These are phyloP conservation scores for Triplophysa yarkandensis DNA, from an alignment of 2,797 vertebrate species.

Conservation along the genomic window DNA sequence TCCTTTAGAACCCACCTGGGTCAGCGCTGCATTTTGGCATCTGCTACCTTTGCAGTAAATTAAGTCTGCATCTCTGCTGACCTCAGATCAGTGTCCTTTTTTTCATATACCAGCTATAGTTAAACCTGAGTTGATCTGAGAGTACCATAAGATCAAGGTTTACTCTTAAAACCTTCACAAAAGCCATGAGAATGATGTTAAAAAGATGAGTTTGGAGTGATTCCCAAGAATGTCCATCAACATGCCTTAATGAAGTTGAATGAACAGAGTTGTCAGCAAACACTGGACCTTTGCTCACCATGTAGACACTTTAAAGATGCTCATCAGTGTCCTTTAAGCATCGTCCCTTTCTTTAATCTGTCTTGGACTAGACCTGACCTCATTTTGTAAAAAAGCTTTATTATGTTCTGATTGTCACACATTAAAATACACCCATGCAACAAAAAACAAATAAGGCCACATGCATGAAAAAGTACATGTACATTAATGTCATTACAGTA, in stretches of 20 bases:
- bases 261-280: constrained; percentile 55
- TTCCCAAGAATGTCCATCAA: constrained; percentile 65
- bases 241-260: constrained; percentile 65
- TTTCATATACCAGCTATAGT: neutral
- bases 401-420: constrained; percentile 63
- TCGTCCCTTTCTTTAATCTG: constrained; percentile 3
- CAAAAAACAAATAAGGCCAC: neutral
- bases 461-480: neutral
- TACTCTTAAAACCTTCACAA: neutral
- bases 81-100: constrained; percentile 11
- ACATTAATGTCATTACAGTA: constrained; percentile 3
- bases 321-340: constrained; percentile 16
- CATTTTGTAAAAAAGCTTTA: constrained; percentile 57
- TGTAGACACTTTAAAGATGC: constrained; percentile 6
- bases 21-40: neutral
- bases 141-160: constrained; percentile 1
- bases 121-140: neutral
- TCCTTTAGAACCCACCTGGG: neutral
- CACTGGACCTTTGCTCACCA: constrained; percentile 53
- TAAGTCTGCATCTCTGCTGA: constrained; percentile 1
- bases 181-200: constrained; percentile 31
- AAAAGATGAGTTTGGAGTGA: constrained; percentile 59
- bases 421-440: neutral
- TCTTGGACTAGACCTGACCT: constrained; percentile 1
- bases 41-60: neutral